Base-by-base conservation (phyloP, 1,140 invertebrate species). In the Drosophila sp. region DNA sequence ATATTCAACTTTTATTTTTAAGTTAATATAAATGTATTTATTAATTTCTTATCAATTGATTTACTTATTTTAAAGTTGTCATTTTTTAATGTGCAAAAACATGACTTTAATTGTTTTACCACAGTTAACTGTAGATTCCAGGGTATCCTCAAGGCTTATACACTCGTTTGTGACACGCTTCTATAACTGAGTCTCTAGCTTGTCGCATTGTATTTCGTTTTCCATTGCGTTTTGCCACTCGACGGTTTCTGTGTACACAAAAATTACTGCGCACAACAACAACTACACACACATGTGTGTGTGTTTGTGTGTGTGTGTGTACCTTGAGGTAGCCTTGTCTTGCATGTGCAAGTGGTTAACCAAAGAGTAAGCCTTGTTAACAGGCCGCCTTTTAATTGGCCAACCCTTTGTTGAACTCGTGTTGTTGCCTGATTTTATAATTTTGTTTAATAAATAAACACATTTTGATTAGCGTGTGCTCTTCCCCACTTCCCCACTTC, bases 401-500 rank as follows among this genome's bases (percentile, higher is more conserved):
- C 64, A 57, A 61, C 14, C 29, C 59, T 54, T 36, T 48, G 21
- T n/a, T 8, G 13, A 27, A 66, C 38, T 58, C 70, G 40, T 53
- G 70, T 59, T 40, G 36, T 16, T 50, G 54, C 29, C 38, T 32
- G 40, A 65, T 67, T 83, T 76, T 46, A 59, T 70, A 83, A 76
- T 78, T 72, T 79, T 74, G 66, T 83, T 82, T 76, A 67, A 82
- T 82, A 83, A 82, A 82, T 83, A 82, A 82, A 82, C 76, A 82
- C 72, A 79, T 59, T 78, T 82, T 79, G 80, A 82, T 83, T 83
- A 79, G 80, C 80, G 62, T 81, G 78, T 81, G 62, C 69, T 70
- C 76, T 66, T 34, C 6, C 13, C n/a, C n/a, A n/a, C n/a, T n/a
- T 8, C 48, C 5, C 1, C 25, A 8, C 11, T 2, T 6, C 25